A percentile compares a stretch with the other conserved stretches of the same genome.
Evolutionary conservation across 2,797 vertebrate species (phyloP).

Genomic region (Lepus townsendii): DNA sequence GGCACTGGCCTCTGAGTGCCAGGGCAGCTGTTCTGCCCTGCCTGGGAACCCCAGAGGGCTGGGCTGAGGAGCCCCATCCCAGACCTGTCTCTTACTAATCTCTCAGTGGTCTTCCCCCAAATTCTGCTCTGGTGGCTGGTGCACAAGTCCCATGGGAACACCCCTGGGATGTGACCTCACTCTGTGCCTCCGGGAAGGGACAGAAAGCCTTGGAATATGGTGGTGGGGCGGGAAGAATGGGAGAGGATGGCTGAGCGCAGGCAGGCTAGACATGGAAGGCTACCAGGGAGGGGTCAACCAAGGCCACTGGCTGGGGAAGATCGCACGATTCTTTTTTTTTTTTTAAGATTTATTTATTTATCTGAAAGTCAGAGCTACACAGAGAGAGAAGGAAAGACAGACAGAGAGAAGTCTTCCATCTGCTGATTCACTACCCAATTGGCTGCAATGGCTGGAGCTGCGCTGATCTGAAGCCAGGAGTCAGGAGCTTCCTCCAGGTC

Average conservation of each 20-base stretch:
- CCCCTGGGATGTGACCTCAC: background rate
- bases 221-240: background rate
- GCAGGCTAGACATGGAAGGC: background rate
- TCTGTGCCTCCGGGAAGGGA: background rate
- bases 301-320: background rate
- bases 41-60: background rate
- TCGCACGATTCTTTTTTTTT: background rate
- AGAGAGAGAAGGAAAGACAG: too few species aligned
- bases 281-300: background rate
- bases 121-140: background rate
- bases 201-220: background rate
- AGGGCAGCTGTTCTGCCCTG: background rate
- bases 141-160: background rate
- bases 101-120: background rate
- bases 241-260: background rate
- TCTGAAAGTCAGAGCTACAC: too few species aligned
- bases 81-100: background rate
- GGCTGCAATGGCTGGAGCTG: too few species aligned
- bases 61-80: background rate
- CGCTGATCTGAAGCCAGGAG: too few species aligned
- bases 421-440: too few species aligned
- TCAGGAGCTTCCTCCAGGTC: too few species aligned
- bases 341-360: too few species aligned
- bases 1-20: background rate
- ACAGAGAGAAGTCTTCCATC: too few species aligned